Conservation (phyloP, 1,140 invertebrate species). For the Musca domestica region DNA sequence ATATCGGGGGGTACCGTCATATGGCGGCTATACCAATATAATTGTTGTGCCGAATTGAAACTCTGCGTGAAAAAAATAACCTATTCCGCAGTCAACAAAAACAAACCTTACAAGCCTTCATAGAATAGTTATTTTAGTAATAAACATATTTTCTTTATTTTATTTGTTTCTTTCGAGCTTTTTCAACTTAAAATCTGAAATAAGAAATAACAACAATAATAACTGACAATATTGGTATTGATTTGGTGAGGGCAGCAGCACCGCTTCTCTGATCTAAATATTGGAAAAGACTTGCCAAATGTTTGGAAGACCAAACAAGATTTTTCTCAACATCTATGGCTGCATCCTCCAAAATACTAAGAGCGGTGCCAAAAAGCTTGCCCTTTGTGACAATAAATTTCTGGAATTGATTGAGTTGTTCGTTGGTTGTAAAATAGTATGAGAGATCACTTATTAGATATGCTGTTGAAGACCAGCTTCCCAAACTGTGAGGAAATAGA, state of each 20-base stretch:
- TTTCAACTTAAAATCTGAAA: no score
- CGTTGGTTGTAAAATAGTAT: constrained; percentile 52
- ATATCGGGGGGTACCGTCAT: no score
- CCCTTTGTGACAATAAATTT: constrained; percentile 29
- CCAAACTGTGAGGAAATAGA: constrained; percentile 34
- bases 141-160: no score
- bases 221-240: no score
- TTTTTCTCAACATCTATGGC: constrained; percentile 31
- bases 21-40: no score
- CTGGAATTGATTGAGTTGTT: constrained; percentile 46
- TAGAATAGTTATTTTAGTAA: no score
- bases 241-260: neutral
- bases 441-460: constrained; percentile 53
- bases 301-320: constrained; percentile 32
- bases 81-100: no score
- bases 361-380: constrained; percentile 31
- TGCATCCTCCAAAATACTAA: constrained; percentile 23
- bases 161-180: no score
- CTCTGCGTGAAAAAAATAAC: no score
- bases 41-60: no score
- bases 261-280: constrained; percentile 22
- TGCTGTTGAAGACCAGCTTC: constrained; percentile 47
- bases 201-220: no score
- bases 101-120: no score
- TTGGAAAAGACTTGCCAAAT: constrained; percentile 25